phyloP scores from a whole-genome alignment of 2,888 invertebrate species.

The Cabera pusaria region DNA sequence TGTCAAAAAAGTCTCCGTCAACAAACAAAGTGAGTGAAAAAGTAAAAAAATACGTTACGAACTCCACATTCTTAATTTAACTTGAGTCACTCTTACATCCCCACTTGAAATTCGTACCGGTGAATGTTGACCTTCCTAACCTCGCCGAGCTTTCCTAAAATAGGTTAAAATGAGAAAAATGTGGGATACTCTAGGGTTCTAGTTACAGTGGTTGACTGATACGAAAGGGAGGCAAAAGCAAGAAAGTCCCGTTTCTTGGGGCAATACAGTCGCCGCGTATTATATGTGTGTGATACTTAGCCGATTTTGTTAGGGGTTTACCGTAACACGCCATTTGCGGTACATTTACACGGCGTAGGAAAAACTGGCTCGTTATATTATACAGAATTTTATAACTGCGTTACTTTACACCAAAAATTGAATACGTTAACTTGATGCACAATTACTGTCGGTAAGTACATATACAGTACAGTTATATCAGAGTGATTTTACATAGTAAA shows the following conservation, averaged over 20 bases:
- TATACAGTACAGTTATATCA: too few species aligned
- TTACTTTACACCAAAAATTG: conserved; percentile 8
- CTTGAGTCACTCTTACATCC: conserved; percentile 81
- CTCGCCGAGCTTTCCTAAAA: conserved; percentile 7
- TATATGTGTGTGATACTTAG: conserved; percentile 69
- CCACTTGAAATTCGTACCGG: conserved; percentile 56
- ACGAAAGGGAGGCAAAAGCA: conserved; percentile 64
- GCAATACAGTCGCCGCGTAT: conserved; percentile 51
- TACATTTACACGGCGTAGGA: conserved; percentile 46
- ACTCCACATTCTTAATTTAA: conserved; percentile 83
- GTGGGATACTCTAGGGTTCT: conserved; percentile 17
- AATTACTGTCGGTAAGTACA: too few species aligned
- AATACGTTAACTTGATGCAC: too few species aligned
- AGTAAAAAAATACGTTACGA: conserved; percentile 61
- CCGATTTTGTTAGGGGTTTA: conserved; percentile 58
- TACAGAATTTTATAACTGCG: conserved; percentile 22
- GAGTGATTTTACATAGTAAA: too few species aligned
- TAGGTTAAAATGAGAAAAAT: not conserved
- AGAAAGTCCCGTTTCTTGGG: conserved; percentile 73
- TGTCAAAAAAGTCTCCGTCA: conserved; percentile 80
- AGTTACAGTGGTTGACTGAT: conserved; percentile 55
- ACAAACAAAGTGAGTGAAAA: conserved; percentile 70
- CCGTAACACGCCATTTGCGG: conserved; percentile 78
- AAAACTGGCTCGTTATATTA: conserved; percentile 45
- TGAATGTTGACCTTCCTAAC: conserved; percentile 32